phyloP scores from a whole-genome alignment of 1,140 invertebrate species.

The Drosophila subpulchrella region DNA sequence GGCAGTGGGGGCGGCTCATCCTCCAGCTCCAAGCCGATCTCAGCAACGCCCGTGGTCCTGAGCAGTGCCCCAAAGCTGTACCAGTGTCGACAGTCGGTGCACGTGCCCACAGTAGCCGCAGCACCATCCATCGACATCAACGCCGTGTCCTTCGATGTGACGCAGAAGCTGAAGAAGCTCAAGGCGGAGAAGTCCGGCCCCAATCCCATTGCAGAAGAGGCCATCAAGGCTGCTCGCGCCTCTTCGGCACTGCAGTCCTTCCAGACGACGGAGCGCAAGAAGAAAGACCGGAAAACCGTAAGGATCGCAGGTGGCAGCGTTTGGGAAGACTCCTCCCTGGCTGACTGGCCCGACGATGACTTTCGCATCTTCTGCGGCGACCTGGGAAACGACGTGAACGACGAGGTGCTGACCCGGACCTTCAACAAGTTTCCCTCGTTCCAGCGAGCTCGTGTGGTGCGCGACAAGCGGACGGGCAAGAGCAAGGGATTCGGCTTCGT shows the following conservation, averaged over 20 bases:
- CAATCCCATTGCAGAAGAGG: conserved; percentile 87
- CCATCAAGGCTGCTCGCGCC: conserved; percentile 87
- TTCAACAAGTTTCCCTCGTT: conserved; percentile 99
- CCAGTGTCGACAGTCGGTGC: conserved; percentile 84
- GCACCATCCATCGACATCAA: conserved; percentile 86
- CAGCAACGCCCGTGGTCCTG: conserved; percentile 87
- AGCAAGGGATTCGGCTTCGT: conserved; percentile 99
- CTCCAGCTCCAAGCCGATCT: conserved; percentile 50
- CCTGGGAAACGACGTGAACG: conserved; percentile 99
- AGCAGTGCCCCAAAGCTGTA: conserved; percentile 88
- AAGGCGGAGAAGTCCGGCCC: conserved; percentile 88
- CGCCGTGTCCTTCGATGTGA: conserved; percentile 88
- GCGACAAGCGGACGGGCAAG: conserved; percentile 98
- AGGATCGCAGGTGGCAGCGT: conserved; percentile 95
- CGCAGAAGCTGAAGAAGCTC: conserved; percentile 88
- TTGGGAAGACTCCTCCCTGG: conserved; percentile 96
- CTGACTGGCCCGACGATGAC: conserved; percentile 98
- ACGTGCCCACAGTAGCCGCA: conserved; percentile 84
- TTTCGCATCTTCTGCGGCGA: conserved; percentile 99
- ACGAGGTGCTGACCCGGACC: conserved; percentile 95
- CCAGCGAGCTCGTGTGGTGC: conserved; percentile 96
- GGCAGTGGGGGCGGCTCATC: conserved; percentile 47
- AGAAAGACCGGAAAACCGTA: conserved; percentile 89
- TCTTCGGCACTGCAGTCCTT: conserved; percentile 86
- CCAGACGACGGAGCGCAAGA: conserved; percentile 86